These are phyloP conservation scores for Lycaena phlaeas DNA, from an alignment of 2,888 invertebrate genomes.

Conservation along the genomic window DNA sequence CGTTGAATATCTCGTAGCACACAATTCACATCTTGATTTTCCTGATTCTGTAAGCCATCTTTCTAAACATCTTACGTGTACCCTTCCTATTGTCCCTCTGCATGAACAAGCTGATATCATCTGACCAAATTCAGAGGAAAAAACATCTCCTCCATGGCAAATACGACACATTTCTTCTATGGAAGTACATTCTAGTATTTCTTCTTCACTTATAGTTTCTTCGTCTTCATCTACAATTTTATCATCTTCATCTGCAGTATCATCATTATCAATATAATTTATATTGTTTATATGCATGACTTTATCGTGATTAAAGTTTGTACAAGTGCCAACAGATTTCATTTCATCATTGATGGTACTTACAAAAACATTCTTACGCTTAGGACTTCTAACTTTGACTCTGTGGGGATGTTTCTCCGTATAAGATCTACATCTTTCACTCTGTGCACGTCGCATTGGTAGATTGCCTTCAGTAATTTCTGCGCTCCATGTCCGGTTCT, in stretches of 20 bases:
- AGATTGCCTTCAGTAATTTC: conserved; percentile 14
- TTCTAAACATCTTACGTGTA: conserved; percentile 82
- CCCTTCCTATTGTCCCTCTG: conserved; percentile 79
- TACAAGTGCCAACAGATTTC: conserved; percentile 25
- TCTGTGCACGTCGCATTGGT: conserved; percentile 18
- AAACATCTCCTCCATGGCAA: conserved; percentile 52
- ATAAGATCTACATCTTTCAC: conserved; percentile 27
- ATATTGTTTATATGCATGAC: no score
- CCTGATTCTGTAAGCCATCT: conserved; percentile 84
- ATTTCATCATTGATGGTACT: conserved; percentile 24
- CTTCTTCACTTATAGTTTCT: conserved; percentile 26
- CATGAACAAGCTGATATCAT: conserved; percentile 62
- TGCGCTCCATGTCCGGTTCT: background rate
- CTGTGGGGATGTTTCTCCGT: conserved; percentile 42
- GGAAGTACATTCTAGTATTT: conserved; percentile 40
- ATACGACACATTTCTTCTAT: conserved; percentile 60
- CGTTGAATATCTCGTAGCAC: conserved; percentile 78
- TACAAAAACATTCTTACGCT: conserved; percentile 25
- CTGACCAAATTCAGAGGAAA: conserved; percentile 41
- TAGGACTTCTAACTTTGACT: conserved; percentile 53
- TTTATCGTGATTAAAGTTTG: conserved; percentile 35
- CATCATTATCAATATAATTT: conserved; percentile 19
- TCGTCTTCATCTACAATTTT: conserved; percentile 15
- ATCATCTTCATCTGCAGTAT: conserved; percentile 14
- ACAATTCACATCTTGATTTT: conserved; percentile 80